Percentiles rank a stretch among this genome's conserved stretches.
Evolutionary conservation across 2,113 vertebrate species (phyloP).

Genomic region (Anhinga rufa): DNA sequence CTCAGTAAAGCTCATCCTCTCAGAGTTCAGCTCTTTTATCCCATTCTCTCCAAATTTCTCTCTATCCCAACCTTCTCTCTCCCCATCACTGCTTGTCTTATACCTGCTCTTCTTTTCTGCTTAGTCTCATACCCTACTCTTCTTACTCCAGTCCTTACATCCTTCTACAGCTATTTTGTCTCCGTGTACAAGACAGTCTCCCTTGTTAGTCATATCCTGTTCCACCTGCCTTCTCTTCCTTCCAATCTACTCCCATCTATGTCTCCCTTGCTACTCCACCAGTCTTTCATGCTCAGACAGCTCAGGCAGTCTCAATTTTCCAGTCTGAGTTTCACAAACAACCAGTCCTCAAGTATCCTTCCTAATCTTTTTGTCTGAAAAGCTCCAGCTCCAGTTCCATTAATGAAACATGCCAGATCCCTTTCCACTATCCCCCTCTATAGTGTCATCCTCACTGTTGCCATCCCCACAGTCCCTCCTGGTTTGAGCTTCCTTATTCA

Average conservation of each 20-base stretch:
- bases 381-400: neutral
- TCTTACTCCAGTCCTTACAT: neutral
- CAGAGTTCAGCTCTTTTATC: neutral
- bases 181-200: neutral
- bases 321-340: neutral
- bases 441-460: neutral
- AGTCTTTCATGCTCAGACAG: neutral
- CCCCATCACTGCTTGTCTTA: neutral
- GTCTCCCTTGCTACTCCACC: neutral
- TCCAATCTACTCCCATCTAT: neutral
- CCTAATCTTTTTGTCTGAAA: neutral
- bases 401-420: neutral
- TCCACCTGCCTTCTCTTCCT: neutral
- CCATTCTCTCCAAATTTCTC: neutral
- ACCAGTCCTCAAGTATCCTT: neutral
- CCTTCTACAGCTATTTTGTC: neutral
- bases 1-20: neutral
- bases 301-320: neutral
- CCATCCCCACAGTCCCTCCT: neutral
- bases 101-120: neutral
- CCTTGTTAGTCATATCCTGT: fast-evolving
- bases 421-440: neutral
- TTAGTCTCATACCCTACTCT: neutral
- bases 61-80: neutral
- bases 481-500: neutral